phyloP scores from a whole-genome alignment of 2,113 vertebrate genomes.

The Brachypodius melanocephalos region DNA sequence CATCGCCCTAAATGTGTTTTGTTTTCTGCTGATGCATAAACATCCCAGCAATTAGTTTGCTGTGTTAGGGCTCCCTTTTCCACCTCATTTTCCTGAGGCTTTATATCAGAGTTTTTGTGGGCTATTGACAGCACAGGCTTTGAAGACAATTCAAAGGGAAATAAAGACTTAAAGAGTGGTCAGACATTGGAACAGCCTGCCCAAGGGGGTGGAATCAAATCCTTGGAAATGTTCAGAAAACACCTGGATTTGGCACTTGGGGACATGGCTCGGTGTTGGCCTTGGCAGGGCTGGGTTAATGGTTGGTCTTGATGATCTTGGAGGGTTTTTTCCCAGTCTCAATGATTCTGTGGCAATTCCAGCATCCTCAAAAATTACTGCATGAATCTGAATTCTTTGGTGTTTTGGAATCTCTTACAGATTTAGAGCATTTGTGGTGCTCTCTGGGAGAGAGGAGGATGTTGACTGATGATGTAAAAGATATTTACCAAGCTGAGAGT shows the following conservation, averaged over 20 bases:
- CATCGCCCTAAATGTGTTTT: not conserved
- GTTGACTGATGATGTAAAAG: not conserved
- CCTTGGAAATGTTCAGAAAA: not conserved
- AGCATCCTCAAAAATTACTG: not conserved
- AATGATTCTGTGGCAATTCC: not conserved
- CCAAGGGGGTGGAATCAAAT: not conserved
- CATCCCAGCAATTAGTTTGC: not conserved
- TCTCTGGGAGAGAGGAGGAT: not conserved
- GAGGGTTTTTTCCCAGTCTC: not conserved
- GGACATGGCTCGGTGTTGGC: not conserved
- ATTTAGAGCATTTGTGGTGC: not conserved
- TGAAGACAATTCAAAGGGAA: not conserved
- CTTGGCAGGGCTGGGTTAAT: not conserved
- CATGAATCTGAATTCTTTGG: not conserved
- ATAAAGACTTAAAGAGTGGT: not conserved
- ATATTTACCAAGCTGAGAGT: not conserved
- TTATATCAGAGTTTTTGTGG: not conserved
- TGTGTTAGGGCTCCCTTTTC: not conserved
- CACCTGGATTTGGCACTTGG: not conserved
- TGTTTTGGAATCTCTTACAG: not conserved
- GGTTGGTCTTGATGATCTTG: fast-evolving
- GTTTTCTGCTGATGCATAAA: conserved; percentile 29
- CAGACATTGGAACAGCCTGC: not conserved
- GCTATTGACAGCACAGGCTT: not conserved
- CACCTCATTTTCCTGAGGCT: not conserved